These are phyloP conservation scores for Pseudopodoces humilis DNA, from an alignment of 2,113 vertebrate species.

Conservation along the genomic window DNA sequence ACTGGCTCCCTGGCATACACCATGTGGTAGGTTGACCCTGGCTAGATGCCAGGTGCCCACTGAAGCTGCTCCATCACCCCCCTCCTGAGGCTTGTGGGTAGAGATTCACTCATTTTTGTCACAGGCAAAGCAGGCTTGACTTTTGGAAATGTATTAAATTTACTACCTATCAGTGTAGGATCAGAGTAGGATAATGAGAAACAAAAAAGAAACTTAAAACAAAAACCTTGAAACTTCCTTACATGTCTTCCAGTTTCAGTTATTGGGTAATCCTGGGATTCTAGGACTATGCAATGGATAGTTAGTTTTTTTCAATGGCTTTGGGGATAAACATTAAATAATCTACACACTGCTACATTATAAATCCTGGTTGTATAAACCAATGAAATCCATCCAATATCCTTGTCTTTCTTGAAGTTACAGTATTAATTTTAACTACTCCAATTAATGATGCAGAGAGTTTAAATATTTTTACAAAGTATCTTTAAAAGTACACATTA, in stretches of 20 bases:
- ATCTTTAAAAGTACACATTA: neutral
- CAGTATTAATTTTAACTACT: neutral
- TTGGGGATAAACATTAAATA: neutral
- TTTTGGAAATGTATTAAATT: neutral
- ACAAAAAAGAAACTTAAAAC: neutral
- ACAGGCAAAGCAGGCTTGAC: neutral
- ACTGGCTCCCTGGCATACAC: neutral
- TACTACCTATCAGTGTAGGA: neutral
- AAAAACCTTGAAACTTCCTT: neutral
- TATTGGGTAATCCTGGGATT: neutral
- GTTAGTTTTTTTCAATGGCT: neutral
- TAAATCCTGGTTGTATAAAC: neutral
- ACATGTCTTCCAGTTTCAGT: neutral
- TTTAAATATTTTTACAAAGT: neutral
- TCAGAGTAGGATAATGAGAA: neutral
- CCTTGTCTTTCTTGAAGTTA: neutral
- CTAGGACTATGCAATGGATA: neutral
- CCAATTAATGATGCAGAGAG: neutral
- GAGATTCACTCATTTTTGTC: neutral
- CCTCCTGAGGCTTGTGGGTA: neutral
- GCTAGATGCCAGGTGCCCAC: neutral
- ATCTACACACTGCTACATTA: neutral
- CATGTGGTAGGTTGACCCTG: neutral
- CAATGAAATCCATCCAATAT: neutral
- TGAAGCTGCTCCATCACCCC: accelerated